Base-by-base conservation (phyloP, 2,113 vertebrate genomes). In the Smithornis capensis region DNA sequence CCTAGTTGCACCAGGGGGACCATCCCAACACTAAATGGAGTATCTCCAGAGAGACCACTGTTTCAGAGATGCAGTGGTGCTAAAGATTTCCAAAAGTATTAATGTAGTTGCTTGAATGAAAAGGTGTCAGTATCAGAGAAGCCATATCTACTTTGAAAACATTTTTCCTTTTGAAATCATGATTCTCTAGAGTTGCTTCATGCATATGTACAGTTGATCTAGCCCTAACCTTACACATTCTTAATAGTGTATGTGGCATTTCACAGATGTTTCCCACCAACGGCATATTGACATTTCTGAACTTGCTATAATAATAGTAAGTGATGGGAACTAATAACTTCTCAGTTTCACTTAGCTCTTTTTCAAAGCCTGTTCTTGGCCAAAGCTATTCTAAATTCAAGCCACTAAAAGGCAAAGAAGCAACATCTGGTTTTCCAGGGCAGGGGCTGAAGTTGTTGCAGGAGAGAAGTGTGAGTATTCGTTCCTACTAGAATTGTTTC, bases 351-450 rank as follows among this genome's bases (percentile, higher is more conserved):
- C 56, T 73, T 56, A 76, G 23, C 10, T 70, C 35, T 89, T 76
- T 45, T 68, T 24, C 33, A 92, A 70, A 69, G 33, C 60, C 55
- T 63, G 7, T n/a, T 52, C 16, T 49, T 25, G 33, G 10, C 27
- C 52, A 19, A 78, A 90, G 74, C 68, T 95, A 33, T 97, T 96
- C 96, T 93, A 73, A 75, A 67, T 33, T 67, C 25, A 63, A 83
- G 56, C 94, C 97, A 95, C 95, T 97, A 97, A 97, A 96, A 97
- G 97, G 96, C 63, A 97, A 68, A 95, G 53, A 78, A 69, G 83
- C 49, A 68, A 53, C 25, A 2, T 76, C 45, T 89, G 15, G 9
- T 87, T 91, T 95, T 85, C 29, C 74, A 79, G 49, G 19, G 8
- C 28, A 82, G 44, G 7, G 14, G 2, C 19, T 89, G 69, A 83